Base-by-base conservation (phyloP, 53 echinoderm and acorn worm species). In the Crossaster papposus region DNA sequence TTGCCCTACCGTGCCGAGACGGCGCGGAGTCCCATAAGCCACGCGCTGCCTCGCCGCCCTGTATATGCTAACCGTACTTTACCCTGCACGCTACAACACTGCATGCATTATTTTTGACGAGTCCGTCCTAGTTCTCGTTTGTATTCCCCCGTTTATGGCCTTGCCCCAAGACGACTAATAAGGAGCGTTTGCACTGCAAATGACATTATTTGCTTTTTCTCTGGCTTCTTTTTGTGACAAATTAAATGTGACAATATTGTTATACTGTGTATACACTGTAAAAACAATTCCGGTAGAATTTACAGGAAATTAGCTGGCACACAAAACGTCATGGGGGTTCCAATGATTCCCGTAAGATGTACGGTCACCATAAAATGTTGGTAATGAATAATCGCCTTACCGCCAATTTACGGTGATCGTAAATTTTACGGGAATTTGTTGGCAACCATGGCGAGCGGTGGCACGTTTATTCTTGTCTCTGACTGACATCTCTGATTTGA, bases 231-330 rank as follows among this genome's bases (percentile, higher is more conserved):
- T 30, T 7, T 35, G 35, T 35, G 74, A 34, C 33, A 34, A 18
- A 73, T 73, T 73, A 20, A 32, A 73, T 34, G 74, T 73, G 74
- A 73, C 74, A 73, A 33, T 34, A n/a, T 58, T 20, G 12, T 58
- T 15, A 58, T 20, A 17, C 58, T 18, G 12, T 15, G 17, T 44
- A 44, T 9, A 9, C 6, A 44, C 9, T 9, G 9, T 44, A 1
- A 44, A 44, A 9, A n/a, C n/a, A n/a, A n/a, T n/a, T n/a, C n/a
- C n/a, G n/a, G n/a, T n/a, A n/a, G n/a, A n/a, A n/a, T n/a, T n/a
- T n/a, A n/a, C n/a, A n/a, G n/a, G n/a, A n/a, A n/a, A n/a, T n/a
- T n/a, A n/a, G n/a, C n/a, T n/a, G n/a, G n/a, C n/a, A n/a, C n/a
- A n/a, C n/a, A n/a, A n/a, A n/a, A n/a, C n/a, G n/a, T n/a, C n/a